Evolutionary conservation across 1,140 invertebrate genomes (phyloP), one percentile per base, ranked within the genome.

Genomic region (Scaptodrosophila lebanonensis): DNA sequence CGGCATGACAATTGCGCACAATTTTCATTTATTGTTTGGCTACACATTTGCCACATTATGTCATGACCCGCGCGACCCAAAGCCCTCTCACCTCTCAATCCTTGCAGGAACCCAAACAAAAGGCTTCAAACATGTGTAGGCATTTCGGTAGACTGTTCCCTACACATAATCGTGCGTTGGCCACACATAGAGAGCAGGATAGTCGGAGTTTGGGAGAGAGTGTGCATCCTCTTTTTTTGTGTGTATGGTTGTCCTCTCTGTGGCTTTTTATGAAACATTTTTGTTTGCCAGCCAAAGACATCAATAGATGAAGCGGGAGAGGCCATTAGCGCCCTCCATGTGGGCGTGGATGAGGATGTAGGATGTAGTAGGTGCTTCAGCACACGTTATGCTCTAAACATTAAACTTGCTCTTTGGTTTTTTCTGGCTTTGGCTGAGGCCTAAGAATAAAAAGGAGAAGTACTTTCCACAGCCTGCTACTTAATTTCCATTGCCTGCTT

Each of bases 21-120:
- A 82, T 82, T 82, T 82, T 82, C 75, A 82, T 82, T 82, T 82
- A 82, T 82, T 82, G 75, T 82, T 83, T 70, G 73, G 76, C 75
- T 82, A 82, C 75, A 82, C 69, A 75, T 82, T 82, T 82, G 75
- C 51, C 75, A 82, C 69, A 83, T 83, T 82, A 83, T 69, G 75
- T 52, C 64, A 67, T 25, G 54, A 40, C 53, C 35, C 17, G 48
- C 50, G 40, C 32, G 17, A 33, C 27, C 11, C 32, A 20, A 39
- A 38, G 35, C 18, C 20, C 38, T 35, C 29, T 30, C 52, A 33
- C 45, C 27, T 12, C 29, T 43, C 27, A 51, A 35, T n/a, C 13
- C 48, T 39, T 47, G 30, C 36, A 8, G 9, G 27, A 25, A 22
- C 53, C 30, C 45, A 69, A 61, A 69, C 59, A 73, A 67, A 60